Conservation (phyloP, 2,797 vertebrate species). For the Hyperoplus immaculatus region DNA sequence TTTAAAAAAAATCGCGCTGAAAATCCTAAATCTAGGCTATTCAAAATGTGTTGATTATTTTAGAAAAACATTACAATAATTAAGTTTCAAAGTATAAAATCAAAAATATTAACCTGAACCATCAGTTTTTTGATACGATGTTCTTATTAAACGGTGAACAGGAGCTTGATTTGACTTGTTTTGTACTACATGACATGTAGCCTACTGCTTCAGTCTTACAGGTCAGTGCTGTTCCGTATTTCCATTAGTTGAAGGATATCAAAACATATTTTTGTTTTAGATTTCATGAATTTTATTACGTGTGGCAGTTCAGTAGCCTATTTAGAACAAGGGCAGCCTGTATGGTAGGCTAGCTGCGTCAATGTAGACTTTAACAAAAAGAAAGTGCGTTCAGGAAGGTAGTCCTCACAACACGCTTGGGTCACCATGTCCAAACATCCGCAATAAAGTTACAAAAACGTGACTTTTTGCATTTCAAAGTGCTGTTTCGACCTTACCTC, state of each 20-base stretch:
- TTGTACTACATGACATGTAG: not conserved
- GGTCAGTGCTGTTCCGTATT: not conserved
- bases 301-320: not conserved
- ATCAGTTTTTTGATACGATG: not conserved
- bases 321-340: not conserved
- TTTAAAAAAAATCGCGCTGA: not conserved
- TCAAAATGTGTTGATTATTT: no score
- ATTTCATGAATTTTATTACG: not conserved
- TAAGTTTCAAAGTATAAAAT: not conserved
- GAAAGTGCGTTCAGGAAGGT: not conserved
- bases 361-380: not conserved
- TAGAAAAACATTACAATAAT: no score
- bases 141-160: not conserved
- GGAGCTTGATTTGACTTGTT: not conserved
- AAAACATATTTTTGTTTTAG: no score
- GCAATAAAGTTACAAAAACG: not conserved
- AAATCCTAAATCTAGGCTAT: constrained; percentile 2
- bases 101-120: not conserved
- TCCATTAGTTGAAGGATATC: no score
- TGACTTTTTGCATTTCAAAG: not conserved
- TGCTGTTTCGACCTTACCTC: constrained; percentile 28
- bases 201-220: not conserved
- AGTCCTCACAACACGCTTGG: not conserved
- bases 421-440: not conserved
- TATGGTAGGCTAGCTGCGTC: no score